phyloP scores from a whole-genome alignment of 1,140 invertebrate species.

The Drosophila erecta region DNA sequence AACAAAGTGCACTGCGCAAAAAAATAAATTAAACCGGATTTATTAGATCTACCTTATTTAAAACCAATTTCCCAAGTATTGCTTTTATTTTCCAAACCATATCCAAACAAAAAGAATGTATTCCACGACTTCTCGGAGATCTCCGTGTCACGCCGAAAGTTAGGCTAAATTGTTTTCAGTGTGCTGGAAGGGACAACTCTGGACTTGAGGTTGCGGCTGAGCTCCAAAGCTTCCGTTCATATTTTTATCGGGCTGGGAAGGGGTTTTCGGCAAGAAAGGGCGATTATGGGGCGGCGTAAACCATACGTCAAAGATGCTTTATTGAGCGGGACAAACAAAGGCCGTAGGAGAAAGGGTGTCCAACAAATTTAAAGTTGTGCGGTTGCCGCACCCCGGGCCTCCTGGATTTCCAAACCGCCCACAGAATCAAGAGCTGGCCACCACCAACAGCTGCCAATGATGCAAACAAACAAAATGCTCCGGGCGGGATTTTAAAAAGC shows the following conservation, averaged over 20 bases:
- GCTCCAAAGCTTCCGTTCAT: constrained; percentile 55
- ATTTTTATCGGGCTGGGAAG: constrained; percentile 53
- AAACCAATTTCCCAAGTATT: too few relatives aligned
- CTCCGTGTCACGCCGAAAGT: too few relatives aligned
- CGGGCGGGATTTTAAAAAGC: constrained; percentile 78
- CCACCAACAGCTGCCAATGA: constrained; percentile 58
- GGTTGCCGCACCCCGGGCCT: constrained; percentile 56
- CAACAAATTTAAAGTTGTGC: constrained; percentile 80
- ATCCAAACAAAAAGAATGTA: too few relatives aligned
- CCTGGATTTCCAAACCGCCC: constrained; percentile 1
- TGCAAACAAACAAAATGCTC: constrained; percentile 74
- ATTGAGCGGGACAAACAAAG: constrained; percentile 78
- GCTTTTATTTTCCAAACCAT: too few relatives aligned
- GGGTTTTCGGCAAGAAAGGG: constrained; percentile 2
- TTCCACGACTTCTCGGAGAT: too few relatives aligned
- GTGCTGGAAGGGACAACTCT: constrained; percentile 8
- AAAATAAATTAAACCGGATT: not conserved
- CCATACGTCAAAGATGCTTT: constrained; percentile 77
- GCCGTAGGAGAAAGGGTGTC: constrained; percentile 27
- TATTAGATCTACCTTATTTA: too few relatives aligned
- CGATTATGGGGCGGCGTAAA: constrained; percentile 9
- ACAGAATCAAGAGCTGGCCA: constrained; percentile 32
- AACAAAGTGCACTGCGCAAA: not conserved
- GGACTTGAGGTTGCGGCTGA: constrained; percentile 32
- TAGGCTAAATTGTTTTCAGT: constrained; percentile 7